Percentiles rank a stretch among this genome's conserved stretches.
These are phyloP conservation scores for Oryctes rhinoceros DNA, from an alignment of 1,140 invertebrate species.

Conservation along the genomic window DNA sequence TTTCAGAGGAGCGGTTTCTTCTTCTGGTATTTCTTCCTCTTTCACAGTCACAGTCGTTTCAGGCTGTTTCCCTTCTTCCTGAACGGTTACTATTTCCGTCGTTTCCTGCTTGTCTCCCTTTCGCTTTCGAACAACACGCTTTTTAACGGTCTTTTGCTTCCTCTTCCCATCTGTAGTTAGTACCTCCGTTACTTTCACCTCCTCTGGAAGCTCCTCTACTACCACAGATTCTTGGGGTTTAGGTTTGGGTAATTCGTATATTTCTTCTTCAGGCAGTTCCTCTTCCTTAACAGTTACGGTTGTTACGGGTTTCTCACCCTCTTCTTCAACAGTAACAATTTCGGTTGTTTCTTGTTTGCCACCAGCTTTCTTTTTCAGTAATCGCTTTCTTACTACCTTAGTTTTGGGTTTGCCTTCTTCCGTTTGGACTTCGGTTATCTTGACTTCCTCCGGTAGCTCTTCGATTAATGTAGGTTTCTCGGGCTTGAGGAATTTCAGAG, in stretches of 20 bases:
- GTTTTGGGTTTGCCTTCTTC: constrained; percentile 47
- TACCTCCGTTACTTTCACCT: constrained; percentile 45
- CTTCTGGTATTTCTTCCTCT: constrained; percentile 52
- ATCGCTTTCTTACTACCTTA: constrained; percentile 40
- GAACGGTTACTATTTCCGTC: constrained; percentile 57
- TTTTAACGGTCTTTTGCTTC: constrained; percentile 37
- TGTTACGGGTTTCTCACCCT: constrained; percentile 57
- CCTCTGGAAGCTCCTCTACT: constrained; percentile 43
- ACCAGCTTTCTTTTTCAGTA: constrained; percentile 54
- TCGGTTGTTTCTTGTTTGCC: constrained; percentile 51
- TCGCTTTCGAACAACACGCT: constrained; percentile 57
- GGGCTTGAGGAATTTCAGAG: constrained; percentile 53
- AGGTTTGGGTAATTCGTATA: constrained; percentile 23
- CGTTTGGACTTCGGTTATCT: constrained; percentile 59
- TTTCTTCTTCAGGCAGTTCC: constrained; percentile 54
- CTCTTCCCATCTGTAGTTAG: constrained; percentile 47
- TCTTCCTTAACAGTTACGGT: constrained; percentile 56
- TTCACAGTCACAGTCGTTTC: constrained; percentile 59
- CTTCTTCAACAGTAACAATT: constrained; percentile 61
- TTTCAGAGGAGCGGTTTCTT: constrained; percentile 53
- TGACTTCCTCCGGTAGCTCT: constrained; percentile 57
- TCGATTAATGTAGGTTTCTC: constrained; percentile 52
- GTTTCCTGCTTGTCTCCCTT: constrained; percentile 51
- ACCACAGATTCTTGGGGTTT: not conserved
- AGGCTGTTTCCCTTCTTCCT: constrained; percentile 58